A percentile compares a stretch with the other conserved stretches of the same genome.
phyloP scores from a whole-genome alignment of 2,797 vertebrate genomes.

The Glossophaga mutica region DNA sequence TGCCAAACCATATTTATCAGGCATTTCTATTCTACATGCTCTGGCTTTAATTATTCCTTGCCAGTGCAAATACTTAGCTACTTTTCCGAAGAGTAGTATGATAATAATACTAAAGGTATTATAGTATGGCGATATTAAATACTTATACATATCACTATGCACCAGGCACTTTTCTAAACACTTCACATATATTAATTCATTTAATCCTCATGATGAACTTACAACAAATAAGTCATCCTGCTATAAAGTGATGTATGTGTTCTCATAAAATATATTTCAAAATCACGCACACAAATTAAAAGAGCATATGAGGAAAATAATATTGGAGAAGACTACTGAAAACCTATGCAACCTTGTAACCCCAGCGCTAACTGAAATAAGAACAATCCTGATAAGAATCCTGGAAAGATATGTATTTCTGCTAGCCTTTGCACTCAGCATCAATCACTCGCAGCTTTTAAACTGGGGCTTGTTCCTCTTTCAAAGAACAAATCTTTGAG shows the following conservation, averaged over 20 bases:
- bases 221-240: neutral
- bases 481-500: neutral
- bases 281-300: neutral
- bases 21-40: neutral
- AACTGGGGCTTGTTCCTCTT: neutral
- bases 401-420: neutral
- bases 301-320: neutral
- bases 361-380: neutral
- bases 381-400: neutral
- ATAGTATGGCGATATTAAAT: neutral
- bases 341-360: neutral
- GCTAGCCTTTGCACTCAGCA: neutral
- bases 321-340: neutral
- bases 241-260: neutral
- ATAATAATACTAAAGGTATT: neutral
- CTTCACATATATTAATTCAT: too few relatives aligned
- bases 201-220: neutral
- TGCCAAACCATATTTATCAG: neutral
- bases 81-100: neutral
- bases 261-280: neutral
- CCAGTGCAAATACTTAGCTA: neutral
- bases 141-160: neutral
- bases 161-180: too few relatives aligned
- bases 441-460: neutral
- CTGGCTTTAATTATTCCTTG: neutral